Evolutionary conservation across 2,888 invertebrate genomes (phyloP).

Genomic region (Julus scanicus): DNA sequence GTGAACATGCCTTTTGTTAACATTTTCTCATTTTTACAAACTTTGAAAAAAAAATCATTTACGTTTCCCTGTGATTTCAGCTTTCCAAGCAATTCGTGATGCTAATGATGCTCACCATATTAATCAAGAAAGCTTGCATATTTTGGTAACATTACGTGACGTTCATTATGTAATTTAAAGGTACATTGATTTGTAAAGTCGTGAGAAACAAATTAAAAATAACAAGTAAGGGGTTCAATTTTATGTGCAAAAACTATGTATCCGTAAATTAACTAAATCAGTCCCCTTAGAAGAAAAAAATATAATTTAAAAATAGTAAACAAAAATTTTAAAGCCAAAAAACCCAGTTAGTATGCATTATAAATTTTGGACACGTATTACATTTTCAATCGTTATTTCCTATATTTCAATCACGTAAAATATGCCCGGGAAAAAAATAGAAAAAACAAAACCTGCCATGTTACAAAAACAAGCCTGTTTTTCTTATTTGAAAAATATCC

Average conservation of each 20-base stretch:
- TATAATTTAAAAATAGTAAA: too few relatives aligned
- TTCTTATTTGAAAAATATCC: neutral
- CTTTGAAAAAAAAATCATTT: too few relatives aligned
- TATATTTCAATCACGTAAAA: conserved; percentile 40
- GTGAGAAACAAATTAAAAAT: neutral
- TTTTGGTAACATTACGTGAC: neutral
- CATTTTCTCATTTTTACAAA: too few relatives aligned
- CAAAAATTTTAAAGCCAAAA: neutral
- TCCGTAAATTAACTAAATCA: conserved; percentile 1
- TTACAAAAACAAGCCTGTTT: neutral
- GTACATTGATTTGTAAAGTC: neutral
- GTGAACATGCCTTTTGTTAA: too few relatives aligned
- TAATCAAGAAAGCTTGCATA: neutral
- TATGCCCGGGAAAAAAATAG: neutral
- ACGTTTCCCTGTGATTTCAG: too few relatives aligned
- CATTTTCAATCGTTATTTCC: conserved; percentile 15
- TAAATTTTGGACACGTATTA: neutral
- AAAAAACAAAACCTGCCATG: neutral
- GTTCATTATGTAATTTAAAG: neutral
- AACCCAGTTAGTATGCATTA: neutral
- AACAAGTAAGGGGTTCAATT: neutral
- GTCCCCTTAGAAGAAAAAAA: neutral
- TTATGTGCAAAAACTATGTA: neutral
- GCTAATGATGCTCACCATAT: neutral
- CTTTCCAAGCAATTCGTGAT: neutral